These are phyloP conservation scores for Enteromius mattozi DNA, from an alignment of 2,797 vertebrate species.

Conservation along the genomic window DNA sequence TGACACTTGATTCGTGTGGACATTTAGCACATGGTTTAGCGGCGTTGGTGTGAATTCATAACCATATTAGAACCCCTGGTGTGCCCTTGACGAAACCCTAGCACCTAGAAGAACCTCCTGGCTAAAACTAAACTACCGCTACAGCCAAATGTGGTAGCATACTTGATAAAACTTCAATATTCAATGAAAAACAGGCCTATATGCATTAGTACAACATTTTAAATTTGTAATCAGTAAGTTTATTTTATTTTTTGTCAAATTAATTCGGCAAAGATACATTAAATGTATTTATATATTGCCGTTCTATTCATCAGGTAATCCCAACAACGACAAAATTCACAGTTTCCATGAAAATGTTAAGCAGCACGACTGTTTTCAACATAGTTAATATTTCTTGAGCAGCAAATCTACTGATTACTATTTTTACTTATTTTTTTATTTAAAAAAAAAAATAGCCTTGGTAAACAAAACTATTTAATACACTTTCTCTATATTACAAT, in stretches of 20 bases:
- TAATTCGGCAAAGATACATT: neutral
- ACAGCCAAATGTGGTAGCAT: neutral
- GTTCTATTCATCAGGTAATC: neutral
- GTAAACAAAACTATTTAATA: neutral
- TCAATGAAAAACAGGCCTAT: neutral
- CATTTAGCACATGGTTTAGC: slow-evolving; percentile 43
- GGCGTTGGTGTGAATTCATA: slow-evolving; percentile 45
- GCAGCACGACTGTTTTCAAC: neutral
- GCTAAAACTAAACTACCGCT: neutral
- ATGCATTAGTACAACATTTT: neutral
- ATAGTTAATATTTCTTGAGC: neutral
- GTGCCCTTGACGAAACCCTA: slow-evolving; percentile 17
- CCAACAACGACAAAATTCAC: neutral
- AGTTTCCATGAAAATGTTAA: neutral
- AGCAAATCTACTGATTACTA: neutral
- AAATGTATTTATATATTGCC: neutral
- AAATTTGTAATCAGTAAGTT: neutral
- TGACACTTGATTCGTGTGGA: slow-evolving; percentile 46
- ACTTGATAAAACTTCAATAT: neutral
- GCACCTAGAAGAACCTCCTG: neutral
- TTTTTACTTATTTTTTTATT: too few relatives aligned
- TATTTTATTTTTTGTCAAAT: neutral
- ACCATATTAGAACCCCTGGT: slow-evolving; percentile 23
- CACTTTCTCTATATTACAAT: neutral
- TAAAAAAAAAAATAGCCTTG: neutral